These are phyloP conservation scores for Lepidurus packardi DNA, from an alignment of 1,140 invertebrate genomes.

Conservation along the genomic window DNA sequence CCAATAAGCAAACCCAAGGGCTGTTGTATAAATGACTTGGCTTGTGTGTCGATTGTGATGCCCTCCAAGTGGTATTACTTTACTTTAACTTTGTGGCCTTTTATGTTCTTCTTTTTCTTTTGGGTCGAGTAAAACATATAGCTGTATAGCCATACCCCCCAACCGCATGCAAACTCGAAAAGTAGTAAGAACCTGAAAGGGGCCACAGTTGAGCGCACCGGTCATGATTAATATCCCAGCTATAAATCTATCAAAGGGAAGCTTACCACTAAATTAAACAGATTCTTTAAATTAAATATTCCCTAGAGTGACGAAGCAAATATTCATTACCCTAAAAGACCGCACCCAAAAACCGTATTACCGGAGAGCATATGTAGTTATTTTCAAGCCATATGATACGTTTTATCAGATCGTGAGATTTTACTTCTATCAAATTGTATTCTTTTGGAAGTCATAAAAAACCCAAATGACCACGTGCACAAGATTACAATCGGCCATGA, in stretches of 20 bases:
- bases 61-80: neutral
- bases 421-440: too few relatives aligned
- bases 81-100: neutral
- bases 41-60: neutral
- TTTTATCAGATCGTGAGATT: too few relatives aligned
- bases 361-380: too few relatives aligned
- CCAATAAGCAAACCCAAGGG: neutral
- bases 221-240: neutral
- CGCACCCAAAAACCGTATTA: too few relatives aligned
- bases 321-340: neutral
- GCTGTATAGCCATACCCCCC: too few relatives aligned
- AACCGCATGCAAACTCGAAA: neutral
- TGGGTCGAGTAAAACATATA: too few relatives aligned
- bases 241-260: neutral
- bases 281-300: neutral
- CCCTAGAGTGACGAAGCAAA: neutral
- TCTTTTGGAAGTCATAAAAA: too few relatives aligned
- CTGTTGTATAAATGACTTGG: neutral
- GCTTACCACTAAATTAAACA: neutral
- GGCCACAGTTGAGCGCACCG: neutral
- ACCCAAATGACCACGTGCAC: too few relatives aligned
- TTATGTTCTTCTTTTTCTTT: too few relatives aligned
- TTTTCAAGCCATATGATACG: too few relatives aligned
- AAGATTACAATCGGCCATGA: too few relatives aligned
- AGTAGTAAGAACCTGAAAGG: neutral